Conservation (phyloP, 2,888 invertebrate genomes). For the Trichacis sp. region DNA sequence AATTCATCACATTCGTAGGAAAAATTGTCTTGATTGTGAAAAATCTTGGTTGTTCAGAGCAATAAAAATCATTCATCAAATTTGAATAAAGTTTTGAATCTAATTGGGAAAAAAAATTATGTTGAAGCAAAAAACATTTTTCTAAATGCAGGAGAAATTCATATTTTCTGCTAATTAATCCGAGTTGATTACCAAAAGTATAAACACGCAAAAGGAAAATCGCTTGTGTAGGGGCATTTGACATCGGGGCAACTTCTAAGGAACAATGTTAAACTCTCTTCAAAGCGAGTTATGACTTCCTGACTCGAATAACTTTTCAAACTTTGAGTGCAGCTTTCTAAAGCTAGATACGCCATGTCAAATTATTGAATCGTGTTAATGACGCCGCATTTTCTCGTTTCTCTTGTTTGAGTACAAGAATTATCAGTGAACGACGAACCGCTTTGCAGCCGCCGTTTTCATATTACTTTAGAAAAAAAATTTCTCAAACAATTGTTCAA, state of each 20-base stretch:
- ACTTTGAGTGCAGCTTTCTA: background rate
- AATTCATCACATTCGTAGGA: no score
- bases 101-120: no score
- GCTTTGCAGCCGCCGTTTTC: no score
- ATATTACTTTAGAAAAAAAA: no score
- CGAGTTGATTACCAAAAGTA: background rate
- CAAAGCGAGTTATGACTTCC: background rate
- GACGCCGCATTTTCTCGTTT: background rate
- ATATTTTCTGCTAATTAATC: no score
- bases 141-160: no score
- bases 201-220: background rate
- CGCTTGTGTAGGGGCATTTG: background rate
- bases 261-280: background rate
- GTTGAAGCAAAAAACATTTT: no score
- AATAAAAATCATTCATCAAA: background rate
- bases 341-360: background rate
- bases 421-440: no score
- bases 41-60: background rate
- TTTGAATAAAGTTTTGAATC: no score
- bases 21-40: no score
- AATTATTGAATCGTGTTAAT: background rate
- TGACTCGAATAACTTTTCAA: background rate
- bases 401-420: no score
- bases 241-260: background rate
- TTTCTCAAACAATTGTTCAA: no score